Evolutionary conservation across 2,888 invertebrate species (phyloP), one percentile per base, ranked within the genome.

Genomic region (Phaedon cochleariae): DNA sequence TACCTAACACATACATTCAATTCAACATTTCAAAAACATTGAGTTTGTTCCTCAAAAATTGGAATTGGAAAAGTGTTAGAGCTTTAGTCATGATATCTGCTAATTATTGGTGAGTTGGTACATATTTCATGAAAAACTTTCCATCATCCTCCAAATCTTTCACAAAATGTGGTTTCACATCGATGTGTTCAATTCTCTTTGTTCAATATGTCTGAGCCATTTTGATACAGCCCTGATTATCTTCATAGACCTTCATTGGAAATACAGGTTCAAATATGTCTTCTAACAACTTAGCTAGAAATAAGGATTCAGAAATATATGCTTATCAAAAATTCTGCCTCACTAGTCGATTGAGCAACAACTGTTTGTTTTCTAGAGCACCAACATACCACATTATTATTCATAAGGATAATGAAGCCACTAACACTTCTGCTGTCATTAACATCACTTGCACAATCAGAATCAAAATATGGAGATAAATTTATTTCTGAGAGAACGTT

Each of bases 391-490:
- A 34, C 34, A n/a, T n/a, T n/a, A n/a, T n/a, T n/a, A n/a, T n/a
- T n/a, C n/a, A n/a, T n/a, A n/a, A n/a, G n/a, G n/a, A n/a, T n/a
- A n/a, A n/a, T n/a, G n/a, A n/a, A n/a, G n/a, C n/a, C n/a, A n/a
- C n/a, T n/a, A n/a, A n/a, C n/a, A n/a, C n/a, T n/a, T n/a, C n/a
- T n/a, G n/a, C n/a, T n/a, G n/a, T n/a, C n/a, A n/a, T n/a, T n/a
- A n/a, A n/a, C n/a, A n/a, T n/a, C n/a, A n/a, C n/a, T n/a, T n/a
- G n/a, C n/a, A n/a, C n/a, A n/a, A n/a, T 48, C 58, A 26, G 58
- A 45, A 17, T 58, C 49, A 46, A 58, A 46, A 58, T 29, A 48
- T 15, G 58, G 48, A 26, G 31, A 17, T 31, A 58, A 18, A n/a
- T 22, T 12, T 15, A 34, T 48, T 59, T 17, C 22, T n/a, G n/a